Evolutionary conservation across 1,140 invertebrate species (phyloP).

Genomic region (Himalopsyche phryganea): DNA sequence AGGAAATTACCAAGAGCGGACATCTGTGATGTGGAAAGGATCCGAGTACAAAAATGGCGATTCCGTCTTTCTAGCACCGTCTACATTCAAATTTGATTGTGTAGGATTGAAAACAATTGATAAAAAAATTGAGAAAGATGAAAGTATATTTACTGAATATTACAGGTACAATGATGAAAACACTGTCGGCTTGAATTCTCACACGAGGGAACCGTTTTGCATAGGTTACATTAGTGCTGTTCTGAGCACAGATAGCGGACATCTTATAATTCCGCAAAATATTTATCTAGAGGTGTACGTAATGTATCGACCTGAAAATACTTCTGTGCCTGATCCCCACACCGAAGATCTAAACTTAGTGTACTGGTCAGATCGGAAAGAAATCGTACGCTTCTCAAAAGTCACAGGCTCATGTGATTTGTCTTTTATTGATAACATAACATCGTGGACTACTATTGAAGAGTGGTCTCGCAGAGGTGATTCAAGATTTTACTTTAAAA

Average conservation of each 20-base stretch:
- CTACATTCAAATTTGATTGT: conserved; percentile 61
- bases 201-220: conserved; percentile 72
- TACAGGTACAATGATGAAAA: conserved; percentile 70
- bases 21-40: conserved; percentile 50
- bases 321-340: conserved; percentile 56
- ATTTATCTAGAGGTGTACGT: conserved; percentile 66
- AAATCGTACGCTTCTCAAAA: background rate
- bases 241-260: conserved; percentile 48
- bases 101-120: conserved; percentile 39
- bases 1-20: conserved; percentile 43
- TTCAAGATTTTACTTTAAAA: conserved; percentile 18
- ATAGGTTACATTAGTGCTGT: conserved; percentile 66
- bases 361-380: conserved; percentile 65
- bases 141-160: conserved; percentile 65
- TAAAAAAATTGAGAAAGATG: conserved; percentile 64
- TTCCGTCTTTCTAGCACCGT: conserved; percentile 67
- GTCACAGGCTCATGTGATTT: conserved; percentile 7
- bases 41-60: conserved; percentile 63
- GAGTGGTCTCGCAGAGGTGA: conserved; percentile 8
- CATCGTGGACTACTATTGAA: background rate
- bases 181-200: conserved; percentile 68
- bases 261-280: conserved; percentile 53
- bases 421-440: conserved; percentile 10
- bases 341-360: conserved; percentile 70
- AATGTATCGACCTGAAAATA: conserved; percentile 78